Percentiles rank a stretch among this genome's conserved stretches.
phyloP scores from a whole-genome alignment of 2,113 vertebrate genomes.

The Poecile atricapillus region DNA sequence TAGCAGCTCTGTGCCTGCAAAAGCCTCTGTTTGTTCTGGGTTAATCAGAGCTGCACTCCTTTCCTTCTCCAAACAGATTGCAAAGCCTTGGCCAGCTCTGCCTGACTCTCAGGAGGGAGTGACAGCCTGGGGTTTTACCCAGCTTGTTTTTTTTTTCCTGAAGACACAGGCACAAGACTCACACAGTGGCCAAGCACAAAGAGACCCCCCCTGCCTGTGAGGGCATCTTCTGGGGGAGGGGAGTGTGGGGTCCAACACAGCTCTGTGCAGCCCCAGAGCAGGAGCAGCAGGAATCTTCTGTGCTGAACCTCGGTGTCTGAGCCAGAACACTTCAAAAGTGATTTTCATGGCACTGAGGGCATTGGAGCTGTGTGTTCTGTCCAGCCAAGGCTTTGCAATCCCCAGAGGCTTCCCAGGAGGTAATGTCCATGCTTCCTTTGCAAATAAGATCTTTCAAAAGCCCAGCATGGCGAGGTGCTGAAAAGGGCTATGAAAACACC shows the following conservation, averaged over 20 bases:
- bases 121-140: background rate
- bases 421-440: background rate
- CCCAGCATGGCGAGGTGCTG: background rate
- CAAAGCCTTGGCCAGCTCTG: background rate
- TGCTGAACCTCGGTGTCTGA: fast-evolving
- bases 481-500: background rate
- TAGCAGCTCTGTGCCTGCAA: background rate
- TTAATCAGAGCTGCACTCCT: background rate
- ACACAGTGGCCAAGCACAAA: background rate
- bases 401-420: background rate
- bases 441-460: background rate
- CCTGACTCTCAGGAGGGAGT: background rate
- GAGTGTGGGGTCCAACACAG: fast-evolving
- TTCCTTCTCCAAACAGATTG: background rate
- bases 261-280: background rate
- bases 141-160: background rate
- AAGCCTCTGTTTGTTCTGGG: background rate
- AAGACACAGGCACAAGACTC: background rate
- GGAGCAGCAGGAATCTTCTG: background rate
- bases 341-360: background rate
- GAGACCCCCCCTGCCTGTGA: fast-evolving
- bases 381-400: background rate
- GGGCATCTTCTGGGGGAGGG: background rate
- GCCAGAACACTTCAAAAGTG: background rate
- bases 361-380: fast-evolving